A percentile compares a stretch with the other conserved stretches of the same genome.
Conservation (phyloP, 1,140 invertebrate species). For the Plectus sambesii region DNA sequence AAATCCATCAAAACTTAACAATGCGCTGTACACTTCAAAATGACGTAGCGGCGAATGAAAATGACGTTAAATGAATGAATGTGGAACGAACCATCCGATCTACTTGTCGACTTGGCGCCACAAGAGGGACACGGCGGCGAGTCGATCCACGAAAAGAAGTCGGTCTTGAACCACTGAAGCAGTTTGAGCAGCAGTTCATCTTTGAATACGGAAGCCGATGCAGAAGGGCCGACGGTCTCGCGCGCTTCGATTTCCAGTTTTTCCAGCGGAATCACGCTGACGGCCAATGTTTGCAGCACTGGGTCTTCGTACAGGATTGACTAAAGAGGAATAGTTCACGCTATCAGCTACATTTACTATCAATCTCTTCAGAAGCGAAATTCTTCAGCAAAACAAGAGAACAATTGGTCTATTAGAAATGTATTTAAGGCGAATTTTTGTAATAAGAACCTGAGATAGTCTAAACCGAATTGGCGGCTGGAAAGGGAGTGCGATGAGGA, state of each 20-base stretch:
- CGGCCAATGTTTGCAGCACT: conserved; percentile 29
- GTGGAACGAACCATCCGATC: neutral
- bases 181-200: conserved; percentile 23
- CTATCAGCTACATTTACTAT: no score
- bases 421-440: conserved; percentile 7
- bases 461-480: conserved; percentile 4
- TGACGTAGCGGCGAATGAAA: neutral
- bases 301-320: conserved; percentile 29
- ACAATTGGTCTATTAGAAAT: no score
- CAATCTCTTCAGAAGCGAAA: no score
- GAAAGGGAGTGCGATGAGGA: conserved; percentile 19
- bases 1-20: no score
- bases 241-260: no score
- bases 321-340: no score
- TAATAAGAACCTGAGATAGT: neutral
- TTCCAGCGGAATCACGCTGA: conserved; percentile 33
- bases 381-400: no score
- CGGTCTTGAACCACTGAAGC: conserved; percentile 34
- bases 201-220: conserved; percentile 18
- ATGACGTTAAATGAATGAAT: neutral
- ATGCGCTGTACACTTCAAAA: no score
- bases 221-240: conserved; percentile 12
- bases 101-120: neutral
- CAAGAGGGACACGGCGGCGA: conserved; percentile 30
- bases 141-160: conserved; percentile 38